Evolutionary conservation across 2,797 vertebrate genomes (phyloP), one percentile per base, ranked within the genome.

Genomic region (Oreochromis grahami): DNA sequence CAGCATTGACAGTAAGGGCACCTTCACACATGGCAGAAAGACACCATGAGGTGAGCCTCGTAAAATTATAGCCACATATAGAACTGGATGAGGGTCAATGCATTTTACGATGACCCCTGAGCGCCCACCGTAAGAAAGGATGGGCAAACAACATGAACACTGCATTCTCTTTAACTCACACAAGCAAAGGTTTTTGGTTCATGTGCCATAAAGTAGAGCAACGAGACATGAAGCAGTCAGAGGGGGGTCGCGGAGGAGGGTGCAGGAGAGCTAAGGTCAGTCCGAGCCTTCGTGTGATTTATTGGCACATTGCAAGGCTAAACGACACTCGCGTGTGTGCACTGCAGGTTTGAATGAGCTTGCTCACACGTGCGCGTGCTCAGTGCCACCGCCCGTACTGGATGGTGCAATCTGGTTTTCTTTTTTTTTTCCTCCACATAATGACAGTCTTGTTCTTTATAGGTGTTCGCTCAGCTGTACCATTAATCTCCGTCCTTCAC

Each of bases 381-480:
- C 56, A 8, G 8, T 21, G 81, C 82, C 82, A 48, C 82, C 34
- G 21, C 65, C n/a, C 4, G 81, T 56, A 85, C 81, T 90, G 85
- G 89, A 84, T 14, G 68, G 19, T 10, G 80, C 63, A 19, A 86
- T 88, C 79, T 83, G 81, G 79, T 36, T 21, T 85, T 56, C 80
- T 36, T 36, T 38, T n/a, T 74, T 74, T 60, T 68, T 86, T 58
- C 80, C 74, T 77, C 14, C 81, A 90, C 68, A 72, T 76, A 88
- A 88, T 82, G 87, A 89, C 92, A 91, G 88, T 84, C 88, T 86
- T 87, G 89, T 90, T 93, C 89, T 94, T 94, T 93, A 92, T 94
- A 89, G 92, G 88, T 88, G 90, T 91, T 93, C 90, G 86, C 87
- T 91, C 86, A 17, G 87, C 88, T 84, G 85, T 76, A 56, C 91